Evolutionary conservation across 2,113 vertebrate species (phyloP), one percentile per base, ranked within the genome.

Genomic region (Delphinus delphis): DNA sequence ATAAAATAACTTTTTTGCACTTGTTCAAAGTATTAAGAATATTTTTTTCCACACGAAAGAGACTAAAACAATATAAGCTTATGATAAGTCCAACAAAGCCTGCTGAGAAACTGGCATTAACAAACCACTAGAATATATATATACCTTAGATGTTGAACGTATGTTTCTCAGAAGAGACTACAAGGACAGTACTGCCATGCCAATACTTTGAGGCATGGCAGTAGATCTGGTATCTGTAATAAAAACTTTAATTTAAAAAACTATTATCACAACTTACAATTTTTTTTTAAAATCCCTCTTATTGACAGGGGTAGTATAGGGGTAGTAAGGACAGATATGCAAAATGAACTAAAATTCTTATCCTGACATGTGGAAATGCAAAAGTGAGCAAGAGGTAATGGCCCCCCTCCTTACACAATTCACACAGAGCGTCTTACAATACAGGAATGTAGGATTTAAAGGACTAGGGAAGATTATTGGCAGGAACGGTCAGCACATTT

Each of bases 1-100:
- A 65, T 63, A 71, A 93, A 94, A 90, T 77, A 63, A 53, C n/a
- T 81, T 96, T 80, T 80, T 62, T 68, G 25, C 65, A 92, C 89
- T 88, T 93, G 6, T 83, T 80, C 65, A 74, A 79, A 80, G 20
- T 71, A 90, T 3, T 79, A 3, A 53, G 85, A 28, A 81, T 50
- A 76, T 55, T 84, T 41, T 74, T 90, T 60, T 81, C 36, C 62
- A 58, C 6, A 86, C 70, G 23, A 90, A 67, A 93, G 31, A 96
- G 18, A 84, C 28, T 80, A 88, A 93, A 84, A 94, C 3, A 65
- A 88, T 9, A 3, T 36, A 93, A 96, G 84, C 14, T 84, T 23
- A 1, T 25, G 50, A 8, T 44, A 80, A 86, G 8, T 60, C 13
- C n/a, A 84, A 83, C 44, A 97, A 85, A 90, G 65, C 41, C 70